Evolutionary conservation across 2,797 vertebrate genomes (phyloP).

Genomic region (Rhinella marina): DNA sequence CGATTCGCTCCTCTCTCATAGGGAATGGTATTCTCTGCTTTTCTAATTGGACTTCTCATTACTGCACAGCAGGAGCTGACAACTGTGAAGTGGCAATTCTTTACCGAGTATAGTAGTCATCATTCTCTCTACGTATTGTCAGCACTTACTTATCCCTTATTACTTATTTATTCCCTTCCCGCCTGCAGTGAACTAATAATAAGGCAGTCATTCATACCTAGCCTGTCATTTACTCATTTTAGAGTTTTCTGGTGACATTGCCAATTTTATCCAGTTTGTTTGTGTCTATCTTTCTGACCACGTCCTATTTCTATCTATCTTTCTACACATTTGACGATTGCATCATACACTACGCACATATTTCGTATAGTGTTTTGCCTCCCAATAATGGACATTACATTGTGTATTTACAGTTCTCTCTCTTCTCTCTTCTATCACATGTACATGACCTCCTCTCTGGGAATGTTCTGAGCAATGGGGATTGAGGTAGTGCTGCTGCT

Average conservation of each 20-base stretch:
- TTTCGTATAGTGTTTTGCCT: not conserved
- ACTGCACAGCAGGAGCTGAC: not conserved
- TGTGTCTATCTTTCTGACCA: not conserved
- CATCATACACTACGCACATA: not conserved
- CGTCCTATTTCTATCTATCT: not conserved
- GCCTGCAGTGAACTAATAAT: not conserved
- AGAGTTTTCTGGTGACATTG: not conserved
- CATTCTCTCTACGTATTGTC: not conserved
- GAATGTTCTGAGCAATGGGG: conserved; percentile 51
- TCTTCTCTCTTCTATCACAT: conserved; percentile 40
- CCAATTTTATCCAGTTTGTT: not conserved
- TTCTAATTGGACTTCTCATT: not conserved
- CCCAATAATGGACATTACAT: not conserved
- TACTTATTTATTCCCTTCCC: not conserved
- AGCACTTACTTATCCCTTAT: not conserved
- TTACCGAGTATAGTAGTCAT: not conserved
- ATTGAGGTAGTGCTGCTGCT: conserved; percentile 52
- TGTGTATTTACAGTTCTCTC: conserved; percentile 23
- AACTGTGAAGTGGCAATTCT: not conserved
- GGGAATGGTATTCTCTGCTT: not conserved
- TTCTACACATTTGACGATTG: not conserved
- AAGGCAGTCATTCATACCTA: not conserved
- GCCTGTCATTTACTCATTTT: not conserved
- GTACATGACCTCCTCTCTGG: conserved; percentile 52
- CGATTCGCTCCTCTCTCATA: too few relatives aligned